phyloP scores from a whole-genome alignment of 2,888 invertebrate species.

The Eilema sororculum region DNA sequence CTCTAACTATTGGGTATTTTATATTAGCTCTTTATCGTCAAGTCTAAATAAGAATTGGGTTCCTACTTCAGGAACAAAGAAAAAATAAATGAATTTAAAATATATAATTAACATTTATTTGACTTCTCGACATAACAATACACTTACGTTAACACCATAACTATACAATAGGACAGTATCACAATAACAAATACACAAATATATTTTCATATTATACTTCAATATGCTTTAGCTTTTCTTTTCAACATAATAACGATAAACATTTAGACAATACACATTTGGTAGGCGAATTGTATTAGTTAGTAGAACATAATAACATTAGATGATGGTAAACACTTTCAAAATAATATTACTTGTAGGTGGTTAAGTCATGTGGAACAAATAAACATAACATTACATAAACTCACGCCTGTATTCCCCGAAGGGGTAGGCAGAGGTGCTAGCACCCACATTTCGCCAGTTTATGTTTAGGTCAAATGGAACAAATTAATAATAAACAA shows the following conservation, averaged over 20 bases:
- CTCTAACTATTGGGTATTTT: too few species aligned
- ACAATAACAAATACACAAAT: constrained; percentile 26
- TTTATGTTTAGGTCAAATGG: not conserved
- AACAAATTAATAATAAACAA: too few species aligned
- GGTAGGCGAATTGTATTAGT: not conserved
- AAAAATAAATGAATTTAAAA: not conserved
- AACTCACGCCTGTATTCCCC: too few species aligned
- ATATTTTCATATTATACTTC: constrained; percentile 6
- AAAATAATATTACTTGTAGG: not conserved
- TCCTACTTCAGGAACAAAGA: not conserved
- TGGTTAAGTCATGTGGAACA: not conserved
- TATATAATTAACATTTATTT: constrained; percentile 26
- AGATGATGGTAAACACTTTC: not conserved
- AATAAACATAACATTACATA: too few species aligned
- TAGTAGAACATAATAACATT: not conserved
- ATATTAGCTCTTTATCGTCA: too few species aligned
- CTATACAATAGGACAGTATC: constrained; percentile 16
- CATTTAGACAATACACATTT: not conserved
- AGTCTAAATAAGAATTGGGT: not conserved
- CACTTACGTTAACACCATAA: constrained; percentile 44
- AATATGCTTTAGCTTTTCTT: not conserved
- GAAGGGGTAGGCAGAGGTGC: too few species aligned
- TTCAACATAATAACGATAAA: not conserved
- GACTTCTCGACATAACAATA: constrained; percentile 44
- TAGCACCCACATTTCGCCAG: too few species aligned